These are phyloP conservation scores for Strix uralensis DNA, from an alignment of 2,113 vertebrate genomes.

Conservation along the genomic window DNA sequence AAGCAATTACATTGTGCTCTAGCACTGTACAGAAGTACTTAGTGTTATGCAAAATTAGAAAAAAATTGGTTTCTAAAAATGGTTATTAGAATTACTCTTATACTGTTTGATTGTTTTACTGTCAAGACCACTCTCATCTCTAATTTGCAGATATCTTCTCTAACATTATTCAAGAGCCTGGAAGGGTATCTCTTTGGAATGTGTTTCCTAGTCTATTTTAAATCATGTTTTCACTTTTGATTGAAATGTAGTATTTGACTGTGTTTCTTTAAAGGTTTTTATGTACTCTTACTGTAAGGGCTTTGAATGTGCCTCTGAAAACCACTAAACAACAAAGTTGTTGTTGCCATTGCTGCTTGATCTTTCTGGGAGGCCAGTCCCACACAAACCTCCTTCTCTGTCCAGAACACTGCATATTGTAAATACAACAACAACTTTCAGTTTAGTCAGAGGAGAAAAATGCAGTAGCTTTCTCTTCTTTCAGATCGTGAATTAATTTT, in stretches of 20 bases:
- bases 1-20: not conserved
- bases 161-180: not conserved
- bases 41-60: not conserved
- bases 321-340: conserved; percentile 57
- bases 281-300: conserved; percentile 6
- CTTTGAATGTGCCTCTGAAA: conserved; percentile 57
- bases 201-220: not conserved
- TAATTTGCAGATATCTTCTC: not conserved
- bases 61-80: not conserved
- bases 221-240: conserved; percentile 18
- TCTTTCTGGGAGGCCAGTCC: conserved; percentile 64
- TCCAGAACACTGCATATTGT: conserved; percentile 46
- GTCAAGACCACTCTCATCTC: not conserved
- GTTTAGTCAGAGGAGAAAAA: conserved; percentile 60
- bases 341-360: conserved; percentile 60
- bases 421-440: conserved; percentile 57
- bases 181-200: not conserved
- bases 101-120: not conserved
- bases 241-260: conserved; percentile 36
- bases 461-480: conserved; percentile 44
- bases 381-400: conserved; percentile 59
- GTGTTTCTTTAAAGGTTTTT: conserved; percentile 35
- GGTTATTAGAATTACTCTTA: not conserved
- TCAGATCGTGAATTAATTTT: conserved; percentile 38
- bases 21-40: not conserved